Base-by-base conservation (phyloP, 2,888 invertebrate species). In the Lasioglossum zephyrum region DNA sequence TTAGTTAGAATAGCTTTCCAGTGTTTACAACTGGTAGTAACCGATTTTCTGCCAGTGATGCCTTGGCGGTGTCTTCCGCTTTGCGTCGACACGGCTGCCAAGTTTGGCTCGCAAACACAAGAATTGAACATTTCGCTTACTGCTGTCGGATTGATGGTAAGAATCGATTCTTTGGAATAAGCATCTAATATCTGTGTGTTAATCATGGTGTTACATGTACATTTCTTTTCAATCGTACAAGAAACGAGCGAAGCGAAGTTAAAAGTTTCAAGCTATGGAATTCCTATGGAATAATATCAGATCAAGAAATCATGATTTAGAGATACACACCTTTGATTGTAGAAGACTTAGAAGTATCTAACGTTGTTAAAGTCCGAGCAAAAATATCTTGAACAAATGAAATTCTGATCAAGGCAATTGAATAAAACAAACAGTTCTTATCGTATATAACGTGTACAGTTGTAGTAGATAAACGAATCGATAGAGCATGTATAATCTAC, bases 71-170 rank as follows among this genome's bases (percentile, higher is more conserved):
- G 99, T 95, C 96, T 99, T 91, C 98, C 98, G 44, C 96, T 98
- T 75, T 99, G 98, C 94, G 97, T 99, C 31, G 98, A 98, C 89
- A 98, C 99, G 0, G 99, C 99, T 6, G 98, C 99, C 0, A 98
- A 98, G 94, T 99, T 99, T 96, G 99, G 99, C 36, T 97, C 98
- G 26, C 99, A 99, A 96, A 98, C 98, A 69, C 98, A 98, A 95
- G 99, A 99, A 95, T 96, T 99, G 78, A 99, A 99, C 95, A 99
- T 99, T 93, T 99, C 99, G 47, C 96, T 99, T 66, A 99, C 99
- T 8, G 99, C 99, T 69, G 98, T 99, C 77, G 99, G 99, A 31
- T 96, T 99, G 77, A 98, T 99, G 98, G 99, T 99, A 95, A 95
- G 94, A 82, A 79, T 22, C 36, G 60, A 77, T 36, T 22, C 26